Evolutionary conservation across 2,113 vertebrate genomes (phyloP).

Genomic region (Centropus unirufus): DNA sequence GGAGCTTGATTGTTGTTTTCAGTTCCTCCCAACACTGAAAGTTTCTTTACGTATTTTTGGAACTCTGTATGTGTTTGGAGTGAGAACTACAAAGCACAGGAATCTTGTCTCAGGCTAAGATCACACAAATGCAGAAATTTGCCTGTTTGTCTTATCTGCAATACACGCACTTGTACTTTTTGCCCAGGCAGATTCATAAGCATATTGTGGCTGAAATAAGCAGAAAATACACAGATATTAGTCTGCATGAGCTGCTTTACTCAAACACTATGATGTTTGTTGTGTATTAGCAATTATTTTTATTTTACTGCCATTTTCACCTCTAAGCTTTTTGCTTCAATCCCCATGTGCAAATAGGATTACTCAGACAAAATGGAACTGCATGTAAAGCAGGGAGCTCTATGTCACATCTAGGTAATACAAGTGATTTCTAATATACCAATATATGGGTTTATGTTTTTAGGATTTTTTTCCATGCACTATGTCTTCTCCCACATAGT

Average conservation of each 20-base stretch:
- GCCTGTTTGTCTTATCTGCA: neutral
- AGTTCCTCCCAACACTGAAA: neutral
- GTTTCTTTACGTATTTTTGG: neutral
- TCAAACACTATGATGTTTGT: neutral
- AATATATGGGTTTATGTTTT: no score
- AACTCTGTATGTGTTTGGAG: rapidly evolving
- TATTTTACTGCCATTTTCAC: neutral
- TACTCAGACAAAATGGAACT: neutral
- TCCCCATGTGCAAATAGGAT: neutral
- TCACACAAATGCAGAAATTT: neutral
- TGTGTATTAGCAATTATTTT: neutral
- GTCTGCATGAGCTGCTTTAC: neutral
- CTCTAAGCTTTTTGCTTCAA: neutral
- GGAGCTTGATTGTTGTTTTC: rapidly evolving
- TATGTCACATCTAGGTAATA: neutral
- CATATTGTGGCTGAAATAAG: neutral
- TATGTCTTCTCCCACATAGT: neutral
- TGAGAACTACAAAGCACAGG: neutral
- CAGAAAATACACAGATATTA: neutral
- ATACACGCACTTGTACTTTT: neutral
- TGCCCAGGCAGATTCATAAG: neutral
- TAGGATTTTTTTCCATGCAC: no score
- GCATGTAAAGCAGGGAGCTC: neutral
- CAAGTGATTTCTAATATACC: neutral
- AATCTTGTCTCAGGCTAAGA: neutral